Conservation (phyloP, 1,140 invertebrate genomes). For the Mizuhopecten yessoensis region DNA sequence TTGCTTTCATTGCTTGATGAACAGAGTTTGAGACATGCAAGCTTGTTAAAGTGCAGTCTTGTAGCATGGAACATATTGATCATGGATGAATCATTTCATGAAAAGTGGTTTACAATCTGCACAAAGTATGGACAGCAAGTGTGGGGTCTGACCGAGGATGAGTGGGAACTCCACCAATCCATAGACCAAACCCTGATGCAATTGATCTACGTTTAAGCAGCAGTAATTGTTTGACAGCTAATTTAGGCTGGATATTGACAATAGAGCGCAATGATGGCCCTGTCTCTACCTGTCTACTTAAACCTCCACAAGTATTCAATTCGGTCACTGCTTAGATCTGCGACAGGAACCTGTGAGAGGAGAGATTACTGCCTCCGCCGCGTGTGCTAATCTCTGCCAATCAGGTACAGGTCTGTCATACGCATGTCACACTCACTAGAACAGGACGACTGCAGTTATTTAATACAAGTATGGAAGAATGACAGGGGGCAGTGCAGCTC, state of each 20-base stretch:
- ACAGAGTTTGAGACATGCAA: neutral
- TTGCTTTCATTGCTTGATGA: neutral
- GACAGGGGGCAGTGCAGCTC: no score
- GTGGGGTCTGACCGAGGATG: neutral
- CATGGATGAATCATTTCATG: neutral
- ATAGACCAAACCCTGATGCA: neutral
- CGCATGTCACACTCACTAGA: no score
- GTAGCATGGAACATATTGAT: conserved; percentile 16
- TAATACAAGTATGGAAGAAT: no score
- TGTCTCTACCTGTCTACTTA: conserved; percentile 1
- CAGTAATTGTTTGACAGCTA: conserved; percentile 14
- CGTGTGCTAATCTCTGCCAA: no score
- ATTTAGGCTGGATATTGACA: conserved; percentile 24
- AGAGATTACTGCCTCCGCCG: no score
- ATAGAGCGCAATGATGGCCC: neutral
- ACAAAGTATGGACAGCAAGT: neutral
- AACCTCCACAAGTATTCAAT: neutral
- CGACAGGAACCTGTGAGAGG: no score
- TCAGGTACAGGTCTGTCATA: no score
- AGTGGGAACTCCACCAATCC: neutral
- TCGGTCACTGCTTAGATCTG: neutral
- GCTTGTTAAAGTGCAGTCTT: conserved; percentile 15
- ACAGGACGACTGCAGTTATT: no score
- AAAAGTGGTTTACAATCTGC: conserved; percentile 38
- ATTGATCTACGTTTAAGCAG: neutral